Percentiles rank a stretch among this genome's conserved stretches.
These are phyloP conservation scores for Apus apus DNA, from an alignment of 2,113 vertebrate genomes.

Conservation along the genomic window DNA sequence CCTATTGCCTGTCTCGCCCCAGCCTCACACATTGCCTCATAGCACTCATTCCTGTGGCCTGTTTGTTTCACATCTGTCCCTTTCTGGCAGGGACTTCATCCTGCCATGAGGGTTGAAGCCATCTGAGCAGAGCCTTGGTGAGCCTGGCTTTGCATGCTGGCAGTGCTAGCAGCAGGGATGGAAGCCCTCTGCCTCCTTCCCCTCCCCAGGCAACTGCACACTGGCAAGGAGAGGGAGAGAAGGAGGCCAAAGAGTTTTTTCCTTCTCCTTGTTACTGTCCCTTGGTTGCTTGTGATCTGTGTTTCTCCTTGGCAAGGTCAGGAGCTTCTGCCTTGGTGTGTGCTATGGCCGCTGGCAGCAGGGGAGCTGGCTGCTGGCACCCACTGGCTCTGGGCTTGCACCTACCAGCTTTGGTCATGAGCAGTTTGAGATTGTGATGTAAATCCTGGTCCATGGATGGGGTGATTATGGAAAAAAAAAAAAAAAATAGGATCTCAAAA, in stretches of 20 bases:
- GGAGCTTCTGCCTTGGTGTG: background rate
- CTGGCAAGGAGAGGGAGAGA: background rate
- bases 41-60: background rate
- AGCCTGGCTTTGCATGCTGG: background rate
- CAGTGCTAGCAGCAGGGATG: background rate
- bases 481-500: background rate
- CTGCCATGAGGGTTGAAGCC: background rate
- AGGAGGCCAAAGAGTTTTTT: background rate
- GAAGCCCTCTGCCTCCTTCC: background rate
- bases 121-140: background rate
- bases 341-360: background rate
- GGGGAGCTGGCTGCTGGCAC: background rate
- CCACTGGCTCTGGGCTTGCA: background rate
- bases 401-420: background rate
- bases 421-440: background rate
- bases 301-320: background rate
- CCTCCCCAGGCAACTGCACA: background rate
- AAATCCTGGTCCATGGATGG: background rate
- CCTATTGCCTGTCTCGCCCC: accelerated
- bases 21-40: accelerated
- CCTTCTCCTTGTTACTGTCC: background rate
- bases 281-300: background rate
- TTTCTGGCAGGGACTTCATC: background rate
- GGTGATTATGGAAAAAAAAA: background rate
- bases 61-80: background rate